Evolutionary conservation across 2,888 invertebrate species (phyloP), one percentile per base, ranked within the genome.

Genomic region (Linnaemya tessellans): DNA sequence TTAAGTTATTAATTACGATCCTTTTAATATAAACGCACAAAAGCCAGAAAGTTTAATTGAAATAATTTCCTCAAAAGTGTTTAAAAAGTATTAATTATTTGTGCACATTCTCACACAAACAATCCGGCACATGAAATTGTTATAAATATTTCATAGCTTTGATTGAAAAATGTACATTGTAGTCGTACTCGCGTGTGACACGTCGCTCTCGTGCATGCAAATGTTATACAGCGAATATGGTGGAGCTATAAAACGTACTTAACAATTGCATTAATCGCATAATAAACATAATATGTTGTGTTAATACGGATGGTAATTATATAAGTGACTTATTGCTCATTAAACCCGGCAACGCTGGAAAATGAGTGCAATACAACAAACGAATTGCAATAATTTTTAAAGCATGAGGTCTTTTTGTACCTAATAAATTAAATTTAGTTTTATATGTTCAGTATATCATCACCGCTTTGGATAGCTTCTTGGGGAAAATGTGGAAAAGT

Each of bases 71-170:
- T n/a, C 13, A 13, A 13, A 30, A 60, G 30, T 51, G 5, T 58
- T 25, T 70, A 71, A 73, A 22, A 58, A 41, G 18, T 58, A 25
- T 65, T 58, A 58, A 71, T 71, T 70, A 71, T 25, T 13, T 18
- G 10, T 30, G 13, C 41, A n/a, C 35, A 35, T 15, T 58, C 9
- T 11, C 18, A 58, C 20, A n/a, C 13, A 11, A 11, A 54, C 25
- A 25, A 54, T 22, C 25, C 9, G 25, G 0, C 20, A 54, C 18
- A 20, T 54, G 20, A 49, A 49, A 38, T 15, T 49, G 10, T 51
- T n/a, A 38, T 62, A 20, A 62, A 74, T 62, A 43, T 62, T 65
- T 64, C 8, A 25, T 22, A 15, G 41, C 13, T 41, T 41, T 41
- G 41, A 41, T 41, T 41, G 41, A 11, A 41, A 41, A 3, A 41